Evolutionary conservation across 2,797 vertebrate genomes (phyloP), one percentile per base, ranked within the genome.

Genomic region (Iguana delicatissima): DNA sequence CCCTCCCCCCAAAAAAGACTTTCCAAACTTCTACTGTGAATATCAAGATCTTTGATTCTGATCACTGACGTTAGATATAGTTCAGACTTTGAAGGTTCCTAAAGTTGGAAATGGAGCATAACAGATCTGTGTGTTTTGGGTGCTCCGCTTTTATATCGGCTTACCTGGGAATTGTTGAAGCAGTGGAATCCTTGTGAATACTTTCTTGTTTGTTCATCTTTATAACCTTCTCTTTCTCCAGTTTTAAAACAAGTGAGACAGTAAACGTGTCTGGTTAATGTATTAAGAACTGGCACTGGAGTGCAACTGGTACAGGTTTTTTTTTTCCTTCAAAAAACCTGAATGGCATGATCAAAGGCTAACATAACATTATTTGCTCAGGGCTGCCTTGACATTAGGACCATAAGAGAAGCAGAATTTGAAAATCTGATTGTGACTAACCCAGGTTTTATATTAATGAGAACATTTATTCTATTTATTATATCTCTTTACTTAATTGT

Each of bases 381-480:
- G 84, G 84, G 62, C 85, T 80, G 57, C 64, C 87, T 89, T 83
- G 80, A 62, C 69, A 52, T 84, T 32, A 46, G 67, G 32, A 82
- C n/a, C 73, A 24, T 35, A 13, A 18, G 46, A 46, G 64, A 6
- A 59, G 22, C 42, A 46, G 74, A 55, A 74, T 38, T 24, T 85
- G 74, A n/a, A 79, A 50, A 46, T 55, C 46, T 38, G 38, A 38
- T n/a, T 59, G 20, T 69, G 8, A 57, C 29, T n/a, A 57, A 86
- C 52, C 57, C 3, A 35, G 18, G 22, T 14, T 38, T 2, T 79
- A 73, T 80, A 73, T 92, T 26, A 69, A 52, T 69, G 1, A 2
- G 14, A 84, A 38, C 0, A 24, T 89, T 55, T 0, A 0, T 64
- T 80, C 77, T 35, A 14, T 81, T 0, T 0, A 88, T 86, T 20